Evolutionary conservation across 1,140 invertebrate genomes (phyloP), one percentile per base, ranked within the genome.

Genomic region (Metopolophium dirhodum): DNA sequence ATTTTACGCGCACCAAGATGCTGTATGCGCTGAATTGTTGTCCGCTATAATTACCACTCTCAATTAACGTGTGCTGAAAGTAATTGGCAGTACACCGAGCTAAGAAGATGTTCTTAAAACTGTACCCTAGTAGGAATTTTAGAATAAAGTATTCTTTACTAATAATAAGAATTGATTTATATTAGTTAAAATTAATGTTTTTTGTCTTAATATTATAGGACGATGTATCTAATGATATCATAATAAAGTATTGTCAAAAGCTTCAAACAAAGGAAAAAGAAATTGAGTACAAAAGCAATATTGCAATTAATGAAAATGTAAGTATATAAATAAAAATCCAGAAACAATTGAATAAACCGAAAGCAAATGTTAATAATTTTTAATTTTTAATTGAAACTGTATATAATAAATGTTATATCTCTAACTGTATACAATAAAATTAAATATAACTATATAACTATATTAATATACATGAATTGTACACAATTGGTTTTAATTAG

Each of bases 171-270:
- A 37, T 9, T 22, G 2, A 37, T 83, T 22, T 37, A 37, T 37
- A 83, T 23, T 83, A 83, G 2, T 22, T 83, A 37, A 37, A 83
- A 37, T 23, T 8, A 23, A 22, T 57, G 35, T 90, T 90, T 90
- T n/a, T 90, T 90, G 2, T 51, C 18, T 35, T 89, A 49, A 37
- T 77, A n/a, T 77, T 37, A n/a, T n/a, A 93, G 91, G 91, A 93
- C 0, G 49, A 93, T 30, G 26, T 93, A 45, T 57, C 91, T 20
- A 93, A 37, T n/a, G 91, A 93, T 45, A 14, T 86, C 1, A 86
- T 93, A 86, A 86, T 93, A n/a, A 93, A 86, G 54, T 85, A 93
- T 57, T 83, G 68, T 54, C 91, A 85, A 85, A 93, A 93, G 54
- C 91, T 86, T 54, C 54, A 68, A 68, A n/a, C 54, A 45, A 68